These are phyloP conservation scores for Muntiacus reevesi DNA, from an alignment of 2,113 vertebrate species.

Conservation along the genomic window DNA sequence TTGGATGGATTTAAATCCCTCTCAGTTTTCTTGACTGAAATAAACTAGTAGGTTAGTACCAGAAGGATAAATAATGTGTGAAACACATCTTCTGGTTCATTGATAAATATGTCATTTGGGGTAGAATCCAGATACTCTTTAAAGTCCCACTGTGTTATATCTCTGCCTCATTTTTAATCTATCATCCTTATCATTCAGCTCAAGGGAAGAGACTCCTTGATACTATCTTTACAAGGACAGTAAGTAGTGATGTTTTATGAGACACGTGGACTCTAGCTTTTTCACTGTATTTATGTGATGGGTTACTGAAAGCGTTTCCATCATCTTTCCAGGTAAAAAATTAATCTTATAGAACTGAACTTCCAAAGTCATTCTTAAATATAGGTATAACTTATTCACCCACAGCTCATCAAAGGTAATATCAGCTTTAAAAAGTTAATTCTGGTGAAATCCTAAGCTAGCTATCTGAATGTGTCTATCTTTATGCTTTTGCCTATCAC, in stretches of 20 bases:
- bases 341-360: neutral
- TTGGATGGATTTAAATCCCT: neutral
- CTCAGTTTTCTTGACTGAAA: neutral
- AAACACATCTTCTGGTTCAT: neutral
- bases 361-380: slow-evolving; percentile 37
- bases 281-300: slow-evolving; percentile 16
- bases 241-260: neutral
- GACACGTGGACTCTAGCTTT: neutral
- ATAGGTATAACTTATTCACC: neutral
- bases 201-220: neutral
- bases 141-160: neutral
- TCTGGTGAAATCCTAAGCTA: neutral
- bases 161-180: neutral
- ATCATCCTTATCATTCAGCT: neutral
- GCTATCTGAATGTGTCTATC: neutral
- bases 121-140: neutral
- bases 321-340: neutral
- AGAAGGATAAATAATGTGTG: neutral
- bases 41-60: neutral
- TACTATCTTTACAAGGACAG: neutral
- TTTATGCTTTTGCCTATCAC: neutral
- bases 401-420: neutral
- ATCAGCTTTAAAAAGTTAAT: neutral
- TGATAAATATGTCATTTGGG: neutral
- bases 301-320: slow-evolving; percentile 7